A percentile compares a stretch with the other conserved stretches of the same genome.
phyloP scores from a whole-genome alignment of 2,113 vertebrate genomes.

The Passer montanus region DNA sequence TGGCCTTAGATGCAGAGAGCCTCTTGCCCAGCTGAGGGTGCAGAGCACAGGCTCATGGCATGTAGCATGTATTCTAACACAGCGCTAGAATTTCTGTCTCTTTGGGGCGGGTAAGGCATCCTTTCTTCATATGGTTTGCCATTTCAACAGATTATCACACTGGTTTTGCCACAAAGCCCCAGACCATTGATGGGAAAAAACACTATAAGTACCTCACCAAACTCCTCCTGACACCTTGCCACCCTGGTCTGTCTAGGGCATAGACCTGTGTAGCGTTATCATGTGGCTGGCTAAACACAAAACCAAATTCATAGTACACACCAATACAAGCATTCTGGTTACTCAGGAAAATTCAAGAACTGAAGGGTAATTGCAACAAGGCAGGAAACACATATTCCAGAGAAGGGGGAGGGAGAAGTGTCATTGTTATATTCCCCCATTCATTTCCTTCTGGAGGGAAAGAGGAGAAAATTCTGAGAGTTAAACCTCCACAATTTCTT shows the following conservation, averaged over 20 bases:
- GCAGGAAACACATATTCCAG: background rate
- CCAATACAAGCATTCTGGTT: background rate
- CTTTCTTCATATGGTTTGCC: background rate
- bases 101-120: background rate
- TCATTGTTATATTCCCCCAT: background rate
- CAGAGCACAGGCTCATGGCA: background rate
- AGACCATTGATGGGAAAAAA: rapidly evolving
- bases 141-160: background rate
- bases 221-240: background rate
- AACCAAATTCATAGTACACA: background rate
- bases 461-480: background rate
- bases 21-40: background rate
- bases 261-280: background rate
- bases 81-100: background rate
- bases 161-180: background rate
- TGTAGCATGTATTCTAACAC: background rate
- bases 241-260: background rate
- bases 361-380: background rate
- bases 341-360: background rate
- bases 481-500: background rate
- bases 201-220: background rate
- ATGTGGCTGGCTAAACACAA: background rate
- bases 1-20: background rate
- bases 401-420: background rate
- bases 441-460: background rate